Base-by-base conservation (phyloP, 2,888 invertebrate genomes). In the Saturnia pavonia region DNA sequence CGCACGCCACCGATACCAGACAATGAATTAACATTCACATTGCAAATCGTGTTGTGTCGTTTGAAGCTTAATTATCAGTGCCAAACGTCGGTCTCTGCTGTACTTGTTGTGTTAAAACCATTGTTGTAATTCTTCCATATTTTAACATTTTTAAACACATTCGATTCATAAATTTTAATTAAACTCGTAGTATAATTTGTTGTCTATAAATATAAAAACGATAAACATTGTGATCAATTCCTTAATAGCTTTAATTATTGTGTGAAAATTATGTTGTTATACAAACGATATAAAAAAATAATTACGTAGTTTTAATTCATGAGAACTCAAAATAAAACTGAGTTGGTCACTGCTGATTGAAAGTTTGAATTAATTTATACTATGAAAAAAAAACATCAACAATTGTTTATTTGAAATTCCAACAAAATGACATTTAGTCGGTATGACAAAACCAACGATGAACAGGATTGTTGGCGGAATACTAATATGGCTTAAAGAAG, bases 401-500 rank as follows among this genome's bases (percentile, higher is more conserved):
- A 90, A 91, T 91, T 92, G 91, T 92, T 88, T 91, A 91, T 93
- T 92, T 92, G 85, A 90, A 91, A 93, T 92, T 92, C 93, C 90
- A 92, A 91, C 85, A 91, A 92, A 91, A 92, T 91, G 91, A 93
- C 92, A 94, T 93, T 92, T 92, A 90, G 91, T 88, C 90, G 91
- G 91, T 91, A 93, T 93, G 91, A 92, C 92, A 93, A 93, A 94
- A 94, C 93, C 91, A 89, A 82, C 85, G 88, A 87, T 87, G 90
- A 87, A 85, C 91, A 87, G 90, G 87, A 86, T 90, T 91, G 91
- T 92, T 92, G 88, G 90, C 87, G 85, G 93, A 92, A 94, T 94
- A 93, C 93, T 93, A 94, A 94, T 93, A 93, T 89, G 89, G 85
- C 85, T 88, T 93, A 91, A 92, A 93, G 91, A 92, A 92, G 90